Conservation (phyloP, 2,113 vertebrate genomes). For the Callipepla californica region DNA sequence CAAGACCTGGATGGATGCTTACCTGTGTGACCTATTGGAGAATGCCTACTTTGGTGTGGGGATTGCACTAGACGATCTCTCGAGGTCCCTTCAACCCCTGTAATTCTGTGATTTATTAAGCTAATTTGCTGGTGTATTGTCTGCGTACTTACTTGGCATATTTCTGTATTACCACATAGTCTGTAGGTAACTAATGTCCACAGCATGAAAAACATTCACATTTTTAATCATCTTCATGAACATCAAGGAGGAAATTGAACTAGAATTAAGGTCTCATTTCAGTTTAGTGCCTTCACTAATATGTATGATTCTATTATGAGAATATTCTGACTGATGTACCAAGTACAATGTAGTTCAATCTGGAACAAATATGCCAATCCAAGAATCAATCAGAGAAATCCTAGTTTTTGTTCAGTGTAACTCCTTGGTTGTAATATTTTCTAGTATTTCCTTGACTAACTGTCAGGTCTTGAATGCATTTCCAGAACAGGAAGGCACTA, state of each 20-base stretch:
- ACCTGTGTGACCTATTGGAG: no score
- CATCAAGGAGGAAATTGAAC: not conserved
- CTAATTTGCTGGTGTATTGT: no score
- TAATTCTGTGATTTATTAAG: no score
- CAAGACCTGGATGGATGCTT: no score
- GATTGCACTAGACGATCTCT: no score
- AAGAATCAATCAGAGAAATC: not conserved
- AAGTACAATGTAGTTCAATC: not conserved
- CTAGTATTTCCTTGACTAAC: not conserved
- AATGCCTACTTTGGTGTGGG: no score
- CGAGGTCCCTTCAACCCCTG: no score
- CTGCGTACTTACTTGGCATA: not conserved
- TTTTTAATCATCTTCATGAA: not conserved
- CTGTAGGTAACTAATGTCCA: not conserved
- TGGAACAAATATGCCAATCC: not conserved
- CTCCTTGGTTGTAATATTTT: not conserved
- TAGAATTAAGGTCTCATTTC: not conserved
- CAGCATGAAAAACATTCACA: not conserved
- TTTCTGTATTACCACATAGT: not conserved
- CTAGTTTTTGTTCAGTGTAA: not conserved
- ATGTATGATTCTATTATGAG: not conserved
- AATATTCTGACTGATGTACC: not conserved
- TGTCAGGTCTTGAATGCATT: no score
- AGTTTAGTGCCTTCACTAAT: not conserved
- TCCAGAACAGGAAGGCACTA: not conserved